Base-by-base conservation (phyloP, 1,140 invertebrate species). In the Stratiolaelaps scimitus region DNA sequence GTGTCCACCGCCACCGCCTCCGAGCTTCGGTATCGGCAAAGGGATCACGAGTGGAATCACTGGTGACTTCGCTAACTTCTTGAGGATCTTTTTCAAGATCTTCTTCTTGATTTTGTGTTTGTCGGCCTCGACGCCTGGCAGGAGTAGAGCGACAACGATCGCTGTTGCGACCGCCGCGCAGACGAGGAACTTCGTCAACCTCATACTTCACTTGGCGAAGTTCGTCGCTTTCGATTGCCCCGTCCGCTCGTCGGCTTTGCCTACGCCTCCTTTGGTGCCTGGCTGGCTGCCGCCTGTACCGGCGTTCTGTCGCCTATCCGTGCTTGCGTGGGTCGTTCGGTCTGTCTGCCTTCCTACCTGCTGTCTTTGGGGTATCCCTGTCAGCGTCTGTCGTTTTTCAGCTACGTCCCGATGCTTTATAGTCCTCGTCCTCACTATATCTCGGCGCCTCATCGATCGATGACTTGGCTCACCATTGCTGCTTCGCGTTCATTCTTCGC, bases 41-140 rank as follows among this genome's bases (percentile, higher is more conserved):
- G 53, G 53, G 15, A 60, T 60, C 53, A 60, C 53, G 23, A 60
- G 53, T 34, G 53, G 53, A 34, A 60, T 60, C 13, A 60, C 53
- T 17, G 53, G 53, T 15, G 53, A 60, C 20, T 60, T 60, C 1
- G 53, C 53, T 26, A 60, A 23, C 53, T 60, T 60, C 53, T 60
- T 60, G 23, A 60, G 53, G 10, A 60, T 60, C 53, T 60, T 60
- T 23, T 60, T 60, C 17, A 60, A 23, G 23, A 60, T 60, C 34
- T 60, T 60, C 23, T 60, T 60, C 34, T 60, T 60, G 53, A 60
- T 60, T 23, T 60, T 60, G 53, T 60, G 15, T 26, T 60, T 60
- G 53, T 60, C 53, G 17, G 53, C 53, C 15, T 60, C 53, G 15
- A 23, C 53, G 26, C 53, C 53, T 1, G 53, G 53, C 53, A 60